These are phyloP conservation scores for Enchytraeus crypticus DNA, from an alignment of 2,888 invertebrate species.

Conservation along the genomic window DNA sequence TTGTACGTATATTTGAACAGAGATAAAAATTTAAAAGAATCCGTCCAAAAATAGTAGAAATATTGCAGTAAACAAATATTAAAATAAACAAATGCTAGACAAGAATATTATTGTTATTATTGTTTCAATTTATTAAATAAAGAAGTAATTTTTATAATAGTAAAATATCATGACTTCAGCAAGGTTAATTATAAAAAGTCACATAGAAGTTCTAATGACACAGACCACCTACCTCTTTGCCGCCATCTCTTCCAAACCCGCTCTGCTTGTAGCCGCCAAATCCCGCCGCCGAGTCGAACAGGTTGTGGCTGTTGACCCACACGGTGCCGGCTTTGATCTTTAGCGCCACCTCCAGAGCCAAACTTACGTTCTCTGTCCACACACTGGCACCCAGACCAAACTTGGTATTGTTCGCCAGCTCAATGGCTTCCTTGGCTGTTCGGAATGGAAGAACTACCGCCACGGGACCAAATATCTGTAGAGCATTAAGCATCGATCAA, in stretches of 20 bases:
- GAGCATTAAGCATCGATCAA: too few species aligned
- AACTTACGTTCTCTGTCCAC: constrained; percentile 55
- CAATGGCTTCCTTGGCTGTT: constrained; percentile 55
- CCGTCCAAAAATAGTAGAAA: too few species aligned
- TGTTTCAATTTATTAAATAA: background rate
- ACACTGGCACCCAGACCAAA: constrained; percentile 54
- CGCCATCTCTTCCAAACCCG: constrained; percentile 53
- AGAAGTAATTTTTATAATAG: background rate
- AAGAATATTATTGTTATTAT: background rate
- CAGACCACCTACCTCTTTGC: constrained; percentile 44
- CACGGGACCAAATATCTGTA: constrained; percentile 50
- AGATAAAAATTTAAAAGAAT: too few species aligned
- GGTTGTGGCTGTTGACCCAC: constrained; percentile 55
- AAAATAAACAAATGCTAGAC: too few species aligned
- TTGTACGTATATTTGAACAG: too few species aligned
- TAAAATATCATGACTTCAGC: background rate
- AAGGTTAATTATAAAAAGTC: too few species aligned
- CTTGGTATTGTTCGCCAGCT: constrained; percentile 53
- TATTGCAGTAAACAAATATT: too few species aligned
- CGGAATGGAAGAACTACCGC: constrained; percentile 53
- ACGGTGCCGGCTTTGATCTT: constrained; percentile 53
- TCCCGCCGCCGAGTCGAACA: constrained; percentile 52
- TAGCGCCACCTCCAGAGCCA: constrained; percentile 54
- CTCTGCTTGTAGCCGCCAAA: constrained; percentile 53
- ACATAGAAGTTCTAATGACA: too few species aligned